Conservation (phyloP, 2,888 invertebrate species). For the Epirrhoe tristata region DNA sequence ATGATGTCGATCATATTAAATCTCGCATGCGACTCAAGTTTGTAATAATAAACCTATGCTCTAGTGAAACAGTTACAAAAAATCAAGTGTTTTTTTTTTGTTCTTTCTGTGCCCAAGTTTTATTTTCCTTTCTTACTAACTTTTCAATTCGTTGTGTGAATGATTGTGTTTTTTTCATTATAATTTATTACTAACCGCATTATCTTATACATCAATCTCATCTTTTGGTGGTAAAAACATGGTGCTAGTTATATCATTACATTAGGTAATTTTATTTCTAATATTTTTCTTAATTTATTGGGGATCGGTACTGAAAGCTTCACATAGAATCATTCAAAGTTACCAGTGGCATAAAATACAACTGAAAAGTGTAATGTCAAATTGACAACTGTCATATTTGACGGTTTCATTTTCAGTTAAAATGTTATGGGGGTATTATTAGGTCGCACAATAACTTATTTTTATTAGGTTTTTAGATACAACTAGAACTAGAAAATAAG, state of each 20-base stretch:
- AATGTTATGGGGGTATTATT: constrained; percentile 47
- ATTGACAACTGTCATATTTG: constrained; percentile 73
- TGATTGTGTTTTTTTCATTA: constrained; percentile 57
- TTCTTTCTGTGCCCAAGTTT: constrained; percentile 47
- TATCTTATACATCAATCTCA: constrained; percentile 55
- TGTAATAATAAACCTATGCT: not conserved
- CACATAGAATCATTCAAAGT: constrained; percentile 60
- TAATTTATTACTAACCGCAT: constrained; percentile 75
- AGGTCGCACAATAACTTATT: constrained; percentile 42
- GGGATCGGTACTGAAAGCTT: constrained; percentile 67
- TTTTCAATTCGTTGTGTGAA: constrained; percentile 54
- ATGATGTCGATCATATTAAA: not conserved
- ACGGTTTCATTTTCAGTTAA: constrained; percentile 63
- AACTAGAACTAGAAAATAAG: constrained; percentile 37
- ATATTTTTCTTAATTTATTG: constrained; percentile 49
- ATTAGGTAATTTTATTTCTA: constrained; percentile 47
- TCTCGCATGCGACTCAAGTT: constrained; percentile 7
- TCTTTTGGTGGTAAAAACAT: constrained; percentile 70
- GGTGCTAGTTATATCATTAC: constrained; percentile 69
- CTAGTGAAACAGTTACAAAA: constrained; percentile 30
- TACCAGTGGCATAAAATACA: constrained; percentile 57
- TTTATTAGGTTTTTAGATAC: constrained; percentile 32
- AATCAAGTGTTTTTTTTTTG: constrained; percentile 47
- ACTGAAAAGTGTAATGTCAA: constrained; percentile 65
- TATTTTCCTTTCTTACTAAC: constrained; percentile 66